phyloP scores from a whole-genome alignment of 2,113 vertebrate genomes.

The Megaceryle maxima region DNA sequence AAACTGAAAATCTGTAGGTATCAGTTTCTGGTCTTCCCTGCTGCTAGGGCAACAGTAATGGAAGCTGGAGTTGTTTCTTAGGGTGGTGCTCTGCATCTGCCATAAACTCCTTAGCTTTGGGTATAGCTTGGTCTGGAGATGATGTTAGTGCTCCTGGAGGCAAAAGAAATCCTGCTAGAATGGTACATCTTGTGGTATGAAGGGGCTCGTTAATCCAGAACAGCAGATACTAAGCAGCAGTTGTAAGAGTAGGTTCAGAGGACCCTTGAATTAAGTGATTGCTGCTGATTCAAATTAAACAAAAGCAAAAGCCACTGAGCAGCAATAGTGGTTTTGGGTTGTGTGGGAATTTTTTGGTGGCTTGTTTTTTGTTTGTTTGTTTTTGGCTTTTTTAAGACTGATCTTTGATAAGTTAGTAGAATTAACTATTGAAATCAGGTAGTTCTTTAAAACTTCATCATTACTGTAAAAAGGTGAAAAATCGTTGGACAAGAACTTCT shows the following conservation, averaged over 20 bases:
- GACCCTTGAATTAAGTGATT: neutral
- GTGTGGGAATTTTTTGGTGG: no score
- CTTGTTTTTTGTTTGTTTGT: no score
- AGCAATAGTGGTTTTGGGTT: neutral
- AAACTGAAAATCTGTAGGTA: neutral
- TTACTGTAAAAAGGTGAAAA: neutral
- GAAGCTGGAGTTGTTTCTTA: neutral
- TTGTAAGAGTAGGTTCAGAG: neutral
- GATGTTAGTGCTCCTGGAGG: neutral
- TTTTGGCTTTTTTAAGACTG: neutral
- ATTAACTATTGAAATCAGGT: neutral
- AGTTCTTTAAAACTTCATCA: neutral
- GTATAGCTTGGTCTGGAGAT: neutral
- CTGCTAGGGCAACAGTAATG: neutral
- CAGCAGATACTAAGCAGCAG: neutral
- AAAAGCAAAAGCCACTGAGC: neutral
- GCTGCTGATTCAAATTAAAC: neutral
- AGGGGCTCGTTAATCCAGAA: neutral
- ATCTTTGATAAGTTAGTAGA: neutral
- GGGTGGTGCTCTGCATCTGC: fast-evolving
- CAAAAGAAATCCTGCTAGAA: neutral
- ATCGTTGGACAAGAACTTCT: neutral
- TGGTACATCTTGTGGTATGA: neutral
- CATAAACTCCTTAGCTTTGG: neutral
- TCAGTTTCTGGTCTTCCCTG: neutral